phyloP scores from a whole-genome alignment of 30 jellyfish, hydroid and myxozoan genomes.

The Chironex yamaguchii region DNA sequence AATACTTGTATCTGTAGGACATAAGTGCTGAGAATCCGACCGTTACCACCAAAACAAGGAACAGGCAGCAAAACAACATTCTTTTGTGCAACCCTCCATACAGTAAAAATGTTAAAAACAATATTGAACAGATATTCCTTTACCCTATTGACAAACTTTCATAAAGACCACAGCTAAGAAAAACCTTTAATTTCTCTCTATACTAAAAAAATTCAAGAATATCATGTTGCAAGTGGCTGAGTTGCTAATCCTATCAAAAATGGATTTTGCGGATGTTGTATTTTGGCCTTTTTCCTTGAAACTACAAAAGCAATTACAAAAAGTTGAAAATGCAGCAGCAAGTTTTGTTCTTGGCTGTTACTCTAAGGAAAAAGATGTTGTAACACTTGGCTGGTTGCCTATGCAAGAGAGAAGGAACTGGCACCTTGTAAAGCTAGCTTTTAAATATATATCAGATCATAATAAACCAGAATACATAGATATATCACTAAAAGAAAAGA shows the following conservation, averaged over 20 bases:
- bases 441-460: conserved; percentile 27
- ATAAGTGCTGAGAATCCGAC: too few species aligned
- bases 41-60: too few species aligned
- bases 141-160: too few species aligned
- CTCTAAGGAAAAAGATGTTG: conserved; percentile 48
- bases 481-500: conserved; percentile 48
- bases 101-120: too few species aligned
- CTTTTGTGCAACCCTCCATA: too few species aligned
- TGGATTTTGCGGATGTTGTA: conserved; percentile 66
- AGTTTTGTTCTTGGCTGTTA: conserved; percentile 66
- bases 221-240: conserved; percentile 53
- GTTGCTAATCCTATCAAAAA: conserved; percentile 30
- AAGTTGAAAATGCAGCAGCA: conserved; percentile 55
- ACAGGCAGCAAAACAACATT: too few species aligned
- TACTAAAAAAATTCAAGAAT: conserved; percentile 40
- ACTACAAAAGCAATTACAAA: conserved; percentile 47
- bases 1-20: too few species aligned
- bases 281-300: conserved; percentile 49
- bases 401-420: conserved; percentile 64
- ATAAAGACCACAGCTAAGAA: too few species aligned
- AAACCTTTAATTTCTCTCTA: too few species aligned
- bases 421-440: conserved; percentile 63
- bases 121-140: too few species aligned
- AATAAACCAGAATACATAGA: conserved; percentile 45
- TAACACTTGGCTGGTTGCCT: conserved; percentile 59